A percentile compares a stretch with the other conserved stretches of the same genome.
Conservation (phyloP, 2,888 invertebrate genomes). For the Buathra laborator region DNA sequence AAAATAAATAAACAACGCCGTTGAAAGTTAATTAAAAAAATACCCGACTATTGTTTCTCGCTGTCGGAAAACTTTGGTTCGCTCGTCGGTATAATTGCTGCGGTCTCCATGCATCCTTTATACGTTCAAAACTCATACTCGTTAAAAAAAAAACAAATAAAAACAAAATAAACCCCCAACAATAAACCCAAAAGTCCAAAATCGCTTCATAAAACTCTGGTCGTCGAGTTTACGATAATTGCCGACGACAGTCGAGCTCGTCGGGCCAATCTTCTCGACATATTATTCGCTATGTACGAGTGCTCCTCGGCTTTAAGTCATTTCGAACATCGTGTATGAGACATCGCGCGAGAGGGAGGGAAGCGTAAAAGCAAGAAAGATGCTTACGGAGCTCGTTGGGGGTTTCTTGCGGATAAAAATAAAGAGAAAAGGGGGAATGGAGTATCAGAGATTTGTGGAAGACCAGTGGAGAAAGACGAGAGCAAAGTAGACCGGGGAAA, state of each 20-base stretch:
- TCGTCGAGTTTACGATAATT: conserved; percentile 23
- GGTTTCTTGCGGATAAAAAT: conserved; percentile 40
- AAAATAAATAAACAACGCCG: too few species aligned
- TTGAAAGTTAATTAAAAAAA: too few species aligned
- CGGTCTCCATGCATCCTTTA: too few species aligned
- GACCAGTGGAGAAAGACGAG: not conserved
- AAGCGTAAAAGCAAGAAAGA: conserved; percentile 23
- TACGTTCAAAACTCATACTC: too few species aligned
- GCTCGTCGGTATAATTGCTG: too few species aligned
- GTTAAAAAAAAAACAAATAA: not conserved
- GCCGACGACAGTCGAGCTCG: conserved; percentile 7
- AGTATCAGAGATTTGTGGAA: not conserved
- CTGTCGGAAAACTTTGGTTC: too few species aligned
- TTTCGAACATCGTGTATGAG: conserved; percentile 9
- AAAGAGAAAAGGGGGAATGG: conserved; percentile 37
- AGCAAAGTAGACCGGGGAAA: conserved; percentile 1
- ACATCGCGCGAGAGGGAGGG: not conserved
- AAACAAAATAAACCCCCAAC: not conserved
- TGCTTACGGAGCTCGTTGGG: not conserved
- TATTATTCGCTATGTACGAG: conserved; percentile 6
- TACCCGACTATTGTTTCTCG: too few species aligned
- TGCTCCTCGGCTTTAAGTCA: conserved; percentile 13
- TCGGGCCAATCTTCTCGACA: conserved; percentile 3
- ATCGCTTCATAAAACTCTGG: conserved; percentile 6
- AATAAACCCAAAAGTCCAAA: not conserved